Percentiles rank a stretch among this genome's conserved stretches.
phyloP scores from a whole-genome alignment of 2,113 vertebrate species.

The Myxocyprinus asiaticus region DNA sequence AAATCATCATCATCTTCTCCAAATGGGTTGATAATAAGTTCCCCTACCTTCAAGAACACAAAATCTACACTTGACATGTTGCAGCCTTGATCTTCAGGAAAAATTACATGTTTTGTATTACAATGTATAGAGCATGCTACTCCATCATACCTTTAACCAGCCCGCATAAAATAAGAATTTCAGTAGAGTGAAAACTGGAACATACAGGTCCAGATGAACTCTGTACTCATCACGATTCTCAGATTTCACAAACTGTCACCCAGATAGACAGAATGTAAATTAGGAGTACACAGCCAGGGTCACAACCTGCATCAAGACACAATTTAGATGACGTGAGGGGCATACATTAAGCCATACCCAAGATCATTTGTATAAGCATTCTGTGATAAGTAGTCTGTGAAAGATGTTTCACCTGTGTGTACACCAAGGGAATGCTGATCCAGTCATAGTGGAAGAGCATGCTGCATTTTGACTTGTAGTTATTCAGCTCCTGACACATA shows the following conservation, averaged over 20 bases:
- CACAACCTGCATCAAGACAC: slow-evolving; percentile 75
- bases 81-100: too few relatives aligned
- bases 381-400: not conserved
- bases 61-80: too few relatives aligned
- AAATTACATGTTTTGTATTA: not conserved
- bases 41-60: slow-evolving; percentile 76
- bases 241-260: slow-evolving; percentile 83
- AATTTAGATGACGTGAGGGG: not conserved
- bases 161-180: slow-evolving; percentile 91
- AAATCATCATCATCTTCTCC: slow-evolving; percentile 90
- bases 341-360: not conserved
- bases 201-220: slow-evolving; percentile 80
- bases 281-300: slow-evolving; percentile 87
- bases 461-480: slow-evolving; percentile 85
- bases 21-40: slow-evolving; percentile 90
- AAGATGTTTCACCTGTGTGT: slow-evolving; percentile 80
- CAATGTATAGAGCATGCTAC: not conserved
- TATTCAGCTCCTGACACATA: slow-evolving; percentile 88
- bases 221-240: slow-evolving; percentile 62
- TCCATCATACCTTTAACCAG: slow-evolving; percentile 83
- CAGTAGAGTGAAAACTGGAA: slow-evolving; percentile 85
- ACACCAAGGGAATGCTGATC: slow-evolving; percentile 91
- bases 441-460: slow-evolving; percentile 90
- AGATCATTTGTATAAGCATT: not conserved
- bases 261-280: slow-evolving; percentile 83